phyloP scores from a whole-genome alignment of 1,140 invertebrate species.

The Cheumatopsyche charites region DNA sequence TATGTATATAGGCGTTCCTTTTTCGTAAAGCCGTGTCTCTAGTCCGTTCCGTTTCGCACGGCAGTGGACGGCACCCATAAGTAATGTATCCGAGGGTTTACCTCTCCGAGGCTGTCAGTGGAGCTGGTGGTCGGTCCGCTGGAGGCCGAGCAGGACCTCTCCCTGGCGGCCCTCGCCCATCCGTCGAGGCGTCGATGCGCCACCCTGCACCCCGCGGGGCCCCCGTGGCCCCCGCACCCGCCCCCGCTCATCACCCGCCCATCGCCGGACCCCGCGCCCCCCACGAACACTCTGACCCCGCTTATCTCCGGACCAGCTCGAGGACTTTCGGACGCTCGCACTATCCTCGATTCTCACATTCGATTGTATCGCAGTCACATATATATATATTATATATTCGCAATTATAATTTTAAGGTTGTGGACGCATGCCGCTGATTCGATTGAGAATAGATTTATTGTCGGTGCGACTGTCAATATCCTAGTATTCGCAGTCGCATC shows the following conservation, averaged over 20 bases:
- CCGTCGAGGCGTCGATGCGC: slow-evolving; percentile 72
- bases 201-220: slow-evolving; percentile 72
- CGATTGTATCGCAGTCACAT: neutral
- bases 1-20: too few species aligned
- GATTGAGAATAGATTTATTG: too few species aligned
- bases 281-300: neutral
- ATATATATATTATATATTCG: neutral
- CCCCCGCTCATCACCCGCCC: slow-evolving; percentile 5
- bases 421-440: too few species aligned
- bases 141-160: slow-evolving; percentile 66
- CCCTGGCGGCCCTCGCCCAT: slow-evolving; percentile 72
- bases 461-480: too few species aligned
- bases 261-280: neutral
- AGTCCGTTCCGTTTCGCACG: too few species aligned
- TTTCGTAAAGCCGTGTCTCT: too few species aligned
- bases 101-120: slow-evolving; percentile 62
- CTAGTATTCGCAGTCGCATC: too few species aligned
- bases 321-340: neutral
- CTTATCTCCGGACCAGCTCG: neutral
- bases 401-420: too few species aligned
- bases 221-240: slow-evolving; percentile 65
- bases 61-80: too few species aligned
- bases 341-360: neutral
- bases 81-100: neutral
- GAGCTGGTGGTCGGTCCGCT: slow-evolving; percentile 65